These are phyloP conservation scores for Tetropium fuscum DNA, from an alignment of 2,888 invertebrate genomes.

Conservation along the genomic window DNA sequence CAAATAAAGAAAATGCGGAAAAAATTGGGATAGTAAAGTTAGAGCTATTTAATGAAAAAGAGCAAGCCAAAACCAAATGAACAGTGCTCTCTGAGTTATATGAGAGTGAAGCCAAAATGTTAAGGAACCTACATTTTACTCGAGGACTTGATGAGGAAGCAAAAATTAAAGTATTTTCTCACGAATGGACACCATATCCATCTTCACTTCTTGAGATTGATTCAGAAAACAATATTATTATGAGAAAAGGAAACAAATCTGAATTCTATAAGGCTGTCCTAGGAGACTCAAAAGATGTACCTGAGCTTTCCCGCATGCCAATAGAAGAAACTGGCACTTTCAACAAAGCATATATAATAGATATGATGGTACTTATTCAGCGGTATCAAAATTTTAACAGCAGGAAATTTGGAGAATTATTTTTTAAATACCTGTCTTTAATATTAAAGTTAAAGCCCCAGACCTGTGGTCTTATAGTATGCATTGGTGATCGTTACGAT, in stretches of 20 bases:
- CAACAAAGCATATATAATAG: not conserved
- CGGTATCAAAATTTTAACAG: not conserved
- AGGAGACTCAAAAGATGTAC: not conserved
- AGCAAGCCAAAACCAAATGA: not conserved
- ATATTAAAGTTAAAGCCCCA: not conserved
- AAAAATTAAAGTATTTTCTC: not conserved
- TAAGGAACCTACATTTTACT: not conserved
- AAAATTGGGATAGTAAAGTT: not conserved
- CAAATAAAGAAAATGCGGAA: not conserved
- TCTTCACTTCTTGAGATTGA: not conserved
- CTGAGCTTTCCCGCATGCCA: not conserved
- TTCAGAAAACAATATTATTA: not conserved
- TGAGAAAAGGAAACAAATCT: not conserved
- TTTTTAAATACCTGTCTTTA: not conserved
- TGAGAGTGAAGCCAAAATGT: not conserved
- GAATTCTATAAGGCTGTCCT: not conserved
- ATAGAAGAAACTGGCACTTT: not conserved
- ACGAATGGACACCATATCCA: not conserved
- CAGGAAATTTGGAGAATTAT: not conserved
- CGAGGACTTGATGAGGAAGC: not conserved
- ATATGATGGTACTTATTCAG: conserved; percentile 9
- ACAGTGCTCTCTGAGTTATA: not conserved
- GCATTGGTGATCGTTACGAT: not conserved
- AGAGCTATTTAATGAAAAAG: not conserved
- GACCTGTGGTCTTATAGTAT: not conserved